Base-by-base conservation (phyloP, 2,113 vertebrate species). In the Elephantulus edwardii region DNA sequence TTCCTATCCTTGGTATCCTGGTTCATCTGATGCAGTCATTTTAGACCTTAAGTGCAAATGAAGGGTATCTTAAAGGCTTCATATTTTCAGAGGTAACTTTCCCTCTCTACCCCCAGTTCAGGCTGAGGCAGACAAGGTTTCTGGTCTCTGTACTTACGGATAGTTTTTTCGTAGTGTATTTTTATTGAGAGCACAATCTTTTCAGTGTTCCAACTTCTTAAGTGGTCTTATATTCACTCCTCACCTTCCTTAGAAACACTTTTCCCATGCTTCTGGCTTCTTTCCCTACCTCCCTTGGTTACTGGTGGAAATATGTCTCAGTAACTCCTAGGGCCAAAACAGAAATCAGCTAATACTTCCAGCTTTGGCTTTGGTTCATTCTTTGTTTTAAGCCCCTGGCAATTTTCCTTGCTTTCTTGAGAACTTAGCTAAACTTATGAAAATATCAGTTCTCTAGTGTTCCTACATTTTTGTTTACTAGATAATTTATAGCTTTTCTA, bases 401-500 rank as follows among this genome's bases (percentile, higher is more conserved):
- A 30, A 3, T 78, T 82, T 82, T 77, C 42, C 62, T 44, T 78
- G 6, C 38, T 75, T 89, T 62, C 54, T 85, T 89, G 52, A 86
- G 72, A 71, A 83, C 17, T 89, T 66, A 90, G 52, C 68, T 86
- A 86, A 89, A 66, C 28, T 86, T 91, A 62, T 87, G 28, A 71
- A 35, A 94, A 44, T 88, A 78, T 6, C 42, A 58, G 76, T 93
- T 87, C 77, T 68, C 28, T 74, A 91, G 17, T 6, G 54, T 88
- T 91, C 89, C 62, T 86, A 90, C 40, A 62, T 84, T 86, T 86
- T 76, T 74, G 48, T 74, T n/a, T 60, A 22, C 70, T 72, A 16
- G 44, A 82, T 48, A 74, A 11, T 92, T 91, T 76, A 76, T 56
- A 80, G 30, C 42, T 89, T 91, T 88, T 92, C 22, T 93, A 86